Evolutionary conservation across 2,888 invertebrate genomes (phyloP), one percentile per base, ranked within the genome.

Genomic region (Stenodera caucasica): DNA sequence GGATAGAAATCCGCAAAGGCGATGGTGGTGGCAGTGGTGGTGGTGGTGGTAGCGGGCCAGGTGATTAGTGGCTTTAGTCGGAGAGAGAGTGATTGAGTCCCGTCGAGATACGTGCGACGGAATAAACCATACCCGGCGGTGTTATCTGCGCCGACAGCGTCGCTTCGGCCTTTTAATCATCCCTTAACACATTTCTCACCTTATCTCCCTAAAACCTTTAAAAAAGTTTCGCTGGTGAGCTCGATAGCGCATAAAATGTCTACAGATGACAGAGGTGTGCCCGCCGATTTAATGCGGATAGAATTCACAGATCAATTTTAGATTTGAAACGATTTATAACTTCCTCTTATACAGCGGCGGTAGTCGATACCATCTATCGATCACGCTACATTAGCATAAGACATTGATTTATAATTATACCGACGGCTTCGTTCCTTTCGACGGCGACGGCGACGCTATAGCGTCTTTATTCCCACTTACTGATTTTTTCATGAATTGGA

Each of bases 381-480:
- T 80, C 80, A 78, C 77, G 76, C 71, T 73, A 76, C 78, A 78
- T 79, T 80, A 80, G 75, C 79, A 78, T 79, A 79, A 78, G 79
- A 80, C 79, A 80, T 80, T 80, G 80, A 80, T 80, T 80, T 80
- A 80, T 80, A 80, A 80, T 80, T 79, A 80, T 76, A 72, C 74
- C 68, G 64, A 62, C 57, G 59, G 53, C 65, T 62, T 53, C 57
- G 37, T 65, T 61, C 61, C 37, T 21, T 45, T 23, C 45, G 57
- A 55, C 56, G 32, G 50, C 40, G 53, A 45, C 57, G 56, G 58
- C 65, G 55, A 23, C 53, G 49, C 49, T 52, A 65, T 57, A 61
- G 66, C 45, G 45, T 45, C 45, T 45, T 12, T 23, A 45, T 45
- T 45, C n/a, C 23, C 45, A 23, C 11, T 9, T 45, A 45, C 6